These are phyloP conservation scores for Anoplophora glabripennis DNA, from an alignment of 1,140 invertebrate genomes.

Conservation along the genomic window DNA sequence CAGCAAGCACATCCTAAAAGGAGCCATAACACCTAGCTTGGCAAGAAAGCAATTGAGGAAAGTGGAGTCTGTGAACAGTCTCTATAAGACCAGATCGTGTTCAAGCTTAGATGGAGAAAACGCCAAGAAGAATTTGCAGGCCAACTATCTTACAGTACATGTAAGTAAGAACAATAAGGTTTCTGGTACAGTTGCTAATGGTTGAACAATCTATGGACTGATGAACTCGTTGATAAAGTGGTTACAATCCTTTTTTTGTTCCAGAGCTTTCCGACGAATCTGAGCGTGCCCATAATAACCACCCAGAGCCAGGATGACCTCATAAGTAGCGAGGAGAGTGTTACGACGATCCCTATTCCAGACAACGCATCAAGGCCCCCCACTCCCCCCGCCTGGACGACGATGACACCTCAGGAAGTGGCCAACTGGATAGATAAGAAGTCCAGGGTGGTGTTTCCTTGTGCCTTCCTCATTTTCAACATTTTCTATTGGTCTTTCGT, in stretches of 20 bases:
- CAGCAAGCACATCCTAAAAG: constrained; percentile 79
- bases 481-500: constrained; percentile 83
- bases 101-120: constrained; percentile 61
- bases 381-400: constrained; percentile 61
- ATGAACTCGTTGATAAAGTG: no score
- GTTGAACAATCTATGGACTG: no score
- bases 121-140: constrained; percentile 50
- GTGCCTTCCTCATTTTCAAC: constrained; percentile 81
- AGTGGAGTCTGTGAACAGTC: constrained; percentile 55
- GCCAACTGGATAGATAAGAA: constrained; percentile 82
- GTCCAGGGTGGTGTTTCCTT: constrained; percentile 75
- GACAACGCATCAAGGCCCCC: constrained; percentile 23
- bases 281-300: constrained; percentile 62
- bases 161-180: constrained; percentile 54
- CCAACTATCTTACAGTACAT: constrained; percentile 73
- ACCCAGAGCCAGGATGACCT: constrained; percentile 63
- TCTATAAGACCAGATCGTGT: constrained; percentile 68
- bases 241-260: constrained; percentile 1
- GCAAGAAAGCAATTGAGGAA: constrained; percentile 65
- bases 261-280: constrained; percentile 63
- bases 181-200: no score
- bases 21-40: constrained; percentile 72
- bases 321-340: constrained; percentile 35
- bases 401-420: constrained; percentile 82
- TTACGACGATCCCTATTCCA: constrained; percentile 35